These are phyloP conservation scores for Acrocephalus scirpaceus DNA, from an alignment of 2,797 vertebrate genomes.

Conservation along the genomic window DNA sequence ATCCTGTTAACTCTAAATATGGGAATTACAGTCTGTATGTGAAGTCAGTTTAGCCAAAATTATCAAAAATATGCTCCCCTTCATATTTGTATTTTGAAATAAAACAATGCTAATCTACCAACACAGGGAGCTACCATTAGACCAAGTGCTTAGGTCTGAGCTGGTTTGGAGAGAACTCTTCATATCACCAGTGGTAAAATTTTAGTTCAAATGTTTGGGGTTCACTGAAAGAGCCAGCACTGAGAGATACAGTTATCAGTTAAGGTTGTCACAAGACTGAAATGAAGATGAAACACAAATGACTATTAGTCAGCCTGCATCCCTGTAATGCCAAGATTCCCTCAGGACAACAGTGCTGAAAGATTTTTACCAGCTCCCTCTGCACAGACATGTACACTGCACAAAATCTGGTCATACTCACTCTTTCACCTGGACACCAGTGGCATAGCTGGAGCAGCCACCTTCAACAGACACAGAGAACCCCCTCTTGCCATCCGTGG, in stretches of 20 bases:
- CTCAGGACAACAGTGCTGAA: not conserved
- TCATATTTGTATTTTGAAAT: not conserved
- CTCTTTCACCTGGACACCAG: conserved; percentile 93
- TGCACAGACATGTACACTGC: not conserved
- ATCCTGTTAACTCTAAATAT: conserved; percentile 87
- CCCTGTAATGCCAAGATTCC: not conserved
- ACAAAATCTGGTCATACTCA: conserved; percentile 77
- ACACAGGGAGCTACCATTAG: not conserved
- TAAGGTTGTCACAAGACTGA: not conserved
- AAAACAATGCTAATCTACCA: not conserved
- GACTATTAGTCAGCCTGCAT: not conserved
- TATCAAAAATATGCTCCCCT: not conserved
- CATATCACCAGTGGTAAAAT: not conserved
- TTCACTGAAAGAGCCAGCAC: not conserved
- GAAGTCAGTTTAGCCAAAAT: not conserved
- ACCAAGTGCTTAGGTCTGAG: not conserved
- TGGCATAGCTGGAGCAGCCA: conserved; percentile 81
- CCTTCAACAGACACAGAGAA: conserved; percentile 89
- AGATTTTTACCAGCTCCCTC: not conserved
- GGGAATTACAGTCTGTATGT: not conserved
- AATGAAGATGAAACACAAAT: not conserved
- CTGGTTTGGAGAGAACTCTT: not conserved
- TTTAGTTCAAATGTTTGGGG: not conserved
- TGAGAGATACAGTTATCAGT: not conserved
- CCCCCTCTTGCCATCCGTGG: conserved; percentile 89